These are phyloP conservation scores for Trididemnum clinides DNA, from an alignment of 23 tunicate genomes.

Conservation along the genomic window DNA sequence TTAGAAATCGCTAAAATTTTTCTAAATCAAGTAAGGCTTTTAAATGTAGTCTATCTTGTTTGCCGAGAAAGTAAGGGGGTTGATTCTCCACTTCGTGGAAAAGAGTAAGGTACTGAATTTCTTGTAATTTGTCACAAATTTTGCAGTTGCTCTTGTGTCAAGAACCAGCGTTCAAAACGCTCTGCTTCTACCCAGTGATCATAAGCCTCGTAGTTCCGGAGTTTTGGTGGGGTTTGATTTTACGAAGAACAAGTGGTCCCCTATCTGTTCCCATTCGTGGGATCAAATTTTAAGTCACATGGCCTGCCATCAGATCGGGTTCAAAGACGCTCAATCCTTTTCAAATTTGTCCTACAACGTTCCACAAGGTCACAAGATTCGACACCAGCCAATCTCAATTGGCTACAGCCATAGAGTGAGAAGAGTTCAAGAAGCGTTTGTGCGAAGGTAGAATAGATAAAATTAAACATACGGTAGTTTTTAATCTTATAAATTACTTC, in stretches of 20 bases:
- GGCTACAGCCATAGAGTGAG: constrained; percentile 24
- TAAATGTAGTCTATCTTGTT: no score
- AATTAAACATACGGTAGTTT: neutral
- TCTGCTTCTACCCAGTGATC: neutral
- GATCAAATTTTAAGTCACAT: constrained; percentile 34
- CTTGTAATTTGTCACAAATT: no score
- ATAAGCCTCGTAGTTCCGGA: neutral
- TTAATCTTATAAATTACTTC: neutral
- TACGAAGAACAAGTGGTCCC: constrained; percentile 44
- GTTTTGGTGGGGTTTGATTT: constrained; percentile 43
- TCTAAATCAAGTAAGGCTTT: no score
- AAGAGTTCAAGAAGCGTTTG: constrained; percentile 41
- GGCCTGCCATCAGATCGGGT: constrained; percentile 78
- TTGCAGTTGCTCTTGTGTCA: constrained; percentile 20
- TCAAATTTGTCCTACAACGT: neutral
- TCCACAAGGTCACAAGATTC: neutral
- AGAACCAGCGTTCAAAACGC: neutral
- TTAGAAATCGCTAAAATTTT: no score
- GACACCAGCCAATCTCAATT: constrained; percentile 20
- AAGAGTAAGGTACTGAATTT: no score
- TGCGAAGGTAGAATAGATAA: constrained; percentile 7
- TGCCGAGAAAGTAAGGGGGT: no score
- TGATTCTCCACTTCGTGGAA: no score
- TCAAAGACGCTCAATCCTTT: constrained; percentile 26
- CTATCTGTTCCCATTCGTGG: constrained; percentile 76